Evolutionary conservation across 37 sponge, comb jelly and placozoan genomes (phyloP).

Genomic region (Chondrilla cf. caribensis): DNA sequence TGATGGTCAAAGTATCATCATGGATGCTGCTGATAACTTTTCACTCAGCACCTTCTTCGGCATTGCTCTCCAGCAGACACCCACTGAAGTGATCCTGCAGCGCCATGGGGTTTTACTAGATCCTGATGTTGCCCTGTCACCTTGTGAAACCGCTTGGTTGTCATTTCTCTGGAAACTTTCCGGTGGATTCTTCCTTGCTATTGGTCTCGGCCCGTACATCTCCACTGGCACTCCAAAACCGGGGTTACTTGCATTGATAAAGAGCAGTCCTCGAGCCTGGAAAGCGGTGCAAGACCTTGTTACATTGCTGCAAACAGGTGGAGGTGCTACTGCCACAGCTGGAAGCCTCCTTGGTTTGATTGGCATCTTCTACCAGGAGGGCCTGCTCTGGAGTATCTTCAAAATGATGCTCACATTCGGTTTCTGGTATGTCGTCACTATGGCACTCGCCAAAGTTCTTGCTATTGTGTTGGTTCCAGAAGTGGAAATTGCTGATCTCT

Average conservation of each 20-base stretch:
- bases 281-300: slow-evolving; percentile 6
- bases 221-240: not conserved
- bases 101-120: too few relatives aligned
- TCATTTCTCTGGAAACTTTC: not conserved
- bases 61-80: slow-evolving; percentile 8
- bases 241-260: not conserved
- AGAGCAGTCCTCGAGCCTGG: not conserved
- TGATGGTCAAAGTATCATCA: not conserved
- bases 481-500: too few relatives aligned
- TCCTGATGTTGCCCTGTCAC: not conserved
- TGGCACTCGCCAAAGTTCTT: too few relatives aligned
- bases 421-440: too few relatives aligned
- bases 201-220: slow-evolving; percentile 3
- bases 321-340: too few relatives aligned
- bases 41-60: not conserved
- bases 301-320: too few relatives aligned
- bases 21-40: not conserved
- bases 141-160: not conserved
- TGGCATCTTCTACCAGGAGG: too few relatives aligned
- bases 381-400: too few relatives aligned
- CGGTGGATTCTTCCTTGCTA: slow-evolving; percentile 10
- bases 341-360: too few relatives aligned
- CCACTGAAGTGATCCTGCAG: not conserved
- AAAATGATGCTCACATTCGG: too few relatives aligned
- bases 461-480: too few relatives aligned